These are phyloP conservation scores for Bagarius yarrelli DNA, from an alignment of 2,113 vertebrate species.

Conservation along the genomic window DNA sequence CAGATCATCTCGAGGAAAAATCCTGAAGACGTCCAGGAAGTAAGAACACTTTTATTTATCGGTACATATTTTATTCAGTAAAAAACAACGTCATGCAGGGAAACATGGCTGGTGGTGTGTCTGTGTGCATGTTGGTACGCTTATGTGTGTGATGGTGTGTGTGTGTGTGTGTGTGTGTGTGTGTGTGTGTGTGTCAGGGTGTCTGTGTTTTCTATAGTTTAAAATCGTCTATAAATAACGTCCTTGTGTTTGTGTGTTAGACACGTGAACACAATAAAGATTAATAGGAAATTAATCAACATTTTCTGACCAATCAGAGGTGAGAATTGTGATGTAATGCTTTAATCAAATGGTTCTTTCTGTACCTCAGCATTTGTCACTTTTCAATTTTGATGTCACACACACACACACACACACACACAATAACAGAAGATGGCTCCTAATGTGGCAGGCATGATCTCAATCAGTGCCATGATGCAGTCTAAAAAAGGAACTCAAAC, in stretches of 20 bases:
- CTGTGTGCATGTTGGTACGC: no score
- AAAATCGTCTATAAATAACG: no score
- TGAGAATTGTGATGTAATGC: background rate
- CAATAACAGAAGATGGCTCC: slow-evolving; percentile 37
- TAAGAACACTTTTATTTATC: slow-evolving; percentile 62
- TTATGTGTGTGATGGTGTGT: no score
- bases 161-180: no score
- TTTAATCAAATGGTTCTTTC: background rate
- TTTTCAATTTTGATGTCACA: background rate
- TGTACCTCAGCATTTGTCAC: background rate
- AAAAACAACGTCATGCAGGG: no score
- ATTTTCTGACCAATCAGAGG: background rate
- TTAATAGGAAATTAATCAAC: background rate
- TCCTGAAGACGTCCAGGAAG: slow-evolving; percentile 97
- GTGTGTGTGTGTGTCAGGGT: no score
- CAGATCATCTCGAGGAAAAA: slow-evolving; percentile 96
- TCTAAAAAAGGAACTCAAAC: background rate
- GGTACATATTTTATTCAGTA: background rate
- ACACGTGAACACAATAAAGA: background rate
- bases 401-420: slow-evolving; percentile 23
- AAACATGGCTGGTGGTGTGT: no score
- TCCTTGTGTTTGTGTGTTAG: no score
- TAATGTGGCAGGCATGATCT: slow-evolving; percentile 64
- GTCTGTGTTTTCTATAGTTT: no score
- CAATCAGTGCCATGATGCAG: slow-evolving; percentile 56